phyloP scores from a whole-genome alignment of 2,888 invertebrate species.

The Lingula anatina region DNA sequence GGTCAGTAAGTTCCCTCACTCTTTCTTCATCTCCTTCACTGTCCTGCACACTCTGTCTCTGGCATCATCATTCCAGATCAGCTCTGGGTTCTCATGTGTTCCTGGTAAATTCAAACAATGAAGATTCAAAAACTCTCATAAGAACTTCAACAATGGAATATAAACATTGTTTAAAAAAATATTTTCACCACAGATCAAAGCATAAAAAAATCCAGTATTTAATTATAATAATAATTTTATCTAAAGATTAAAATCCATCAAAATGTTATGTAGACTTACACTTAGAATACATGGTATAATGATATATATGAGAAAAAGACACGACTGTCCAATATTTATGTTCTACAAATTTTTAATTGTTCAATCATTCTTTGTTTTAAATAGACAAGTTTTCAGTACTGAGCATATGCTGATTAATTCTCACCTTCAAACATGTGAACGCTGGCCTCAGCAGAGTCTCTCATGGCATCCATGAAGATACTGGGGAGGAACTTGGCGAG shows the following conservation, averaged over 20 bases:
- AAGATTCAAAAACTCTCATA: constrained; percentile 1
- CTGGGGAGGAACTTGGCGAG: constrained; percentile 85
- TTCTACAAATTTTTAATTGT: no score
- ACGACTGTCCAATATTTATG: no score
- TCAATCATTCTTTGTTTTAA: no score
- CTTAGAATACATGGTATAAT: no score
- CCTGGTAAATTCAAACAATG: constrained; percentile 43
- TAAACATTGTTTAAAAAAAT: constrained; percentile 3
- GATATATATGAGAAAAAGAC: no score
- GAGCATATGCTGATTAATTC: no score
- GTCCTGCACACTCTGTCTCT: constrained; percentile 68
- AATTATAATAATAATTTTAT: no score
- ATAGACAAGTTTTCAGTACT: no score
- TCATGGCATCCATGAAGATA: constrained; percentile 93
- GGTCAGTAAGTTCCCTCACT: no score
- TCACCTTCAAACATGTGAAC: constrained; percentile 85
- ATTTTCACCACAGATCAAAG: not conserved
- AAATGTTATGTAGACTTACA: no score
- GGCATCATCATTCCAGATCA: constrained; percentile 93
- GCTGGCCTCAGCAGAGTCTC: constrained; percentile 72
- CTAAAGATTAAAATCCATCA: no score
- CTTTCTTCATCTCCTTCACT: constrained; percentile 67
- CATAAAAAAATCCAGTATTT: no score
- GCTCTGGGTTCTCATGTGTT: constrained; percentile 94
- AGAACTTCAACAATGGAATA: not conserved